phyloP scores from a whole-genome alignment of 2,888 invertebrate genomes.

The Zhuqinia jingwanae region DNA sequence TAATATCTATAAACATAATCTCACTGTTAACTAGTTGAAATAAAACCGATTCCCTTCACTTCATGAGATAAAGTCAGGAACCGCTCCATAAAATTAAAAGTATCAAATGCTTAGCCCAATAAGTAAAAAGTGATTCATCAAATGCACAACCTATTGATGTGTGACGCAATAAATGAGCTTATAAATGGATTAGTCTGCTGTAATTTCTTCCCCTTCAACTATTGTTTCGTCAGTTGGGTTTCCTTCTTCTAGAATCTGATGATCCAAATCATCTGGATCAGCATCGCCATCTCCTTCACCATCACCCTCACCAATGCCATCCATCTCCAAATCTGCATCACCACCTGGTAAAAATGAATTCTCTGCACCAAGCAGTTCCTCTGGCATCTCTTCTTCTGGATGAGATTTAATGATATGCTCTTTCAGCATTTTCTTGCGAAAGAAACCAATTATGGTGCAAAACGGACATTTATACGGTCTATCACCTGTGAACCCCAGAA shows the following conservation, averaged over 20 bases:
- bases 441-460: slow-evolving; percentile 76
- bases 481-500: too few species aligned
- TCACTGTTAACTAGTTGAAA: too few species aligned
- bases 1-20: too few species aligned
- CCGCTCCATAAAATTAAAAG: too few species aligned
- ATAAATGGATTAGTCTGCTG: background rate
- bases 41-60: too few species aligned
- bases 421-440: slow-evolving; percentile 77
- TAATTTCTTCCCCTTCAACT: background rate
- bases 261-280: background rate
- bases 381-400: slow-evolving; percentile 75
- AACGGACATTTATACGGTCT: slow-evolving; percentile 77
- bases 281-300: too few species aligned
- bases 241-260: slow-evolving; percentile 49
- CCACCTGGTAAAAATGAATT: slow-evolving; percentile 31
- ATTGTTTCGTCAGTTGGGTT: background rate
- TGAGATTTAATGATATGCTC: slow-evolving; percentile 76
- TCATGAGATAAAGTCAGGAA: too few species aligned
- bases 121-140: too few species aligned
- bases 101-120: too few species aligned
- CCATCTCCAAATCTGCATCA: slow-evolving; percentile 36
- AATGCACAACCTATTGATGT: too few species aligned
- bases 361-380: slow-evolving; percentile 70
- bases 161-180: too few species aligned
- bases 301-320: background rate